These are phyloP conservation scores for Schlechtendalia chinensis DNA, from an alignment of 1,140 invertebrate genomes.

Conservation along the genomic window DNA sequence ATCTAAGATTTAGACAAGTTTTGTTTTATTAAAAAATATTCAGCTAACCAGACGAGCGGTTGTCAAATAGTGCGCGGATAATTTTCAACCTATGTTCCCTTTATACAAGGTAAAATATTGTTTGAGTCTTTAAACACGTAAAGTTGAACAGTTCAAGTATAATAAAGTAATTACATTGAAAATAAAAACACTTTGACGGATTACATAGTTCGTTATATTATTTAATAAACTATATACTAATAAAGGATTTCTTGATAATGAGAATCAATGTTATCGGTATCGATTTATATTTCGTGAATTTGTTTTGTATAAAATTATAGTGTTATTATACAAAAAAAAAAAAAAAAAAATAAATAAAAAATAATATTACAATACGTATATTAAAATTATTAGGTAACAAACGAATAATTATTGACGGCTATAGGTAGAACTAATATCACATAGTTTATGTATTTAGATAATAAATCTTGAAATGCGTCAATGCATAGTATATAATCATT, in stretches of 20 bases:
- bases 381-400: too few relatives aligned
- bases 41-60: neutral
- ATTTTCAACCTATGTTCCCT: slow-evolving; percentile 17
- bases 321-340: too few relatives aligned
- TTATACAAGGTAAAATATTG: slow-evolving; percentile 19
- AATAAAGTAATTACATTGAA: slow-evolving; percentile 23
- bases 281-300: neutral
- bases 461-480: too few relatives aligned
- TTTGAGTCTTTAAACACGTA: neutral
- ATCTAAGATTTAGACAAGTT: slow-evolving; percentile 2
- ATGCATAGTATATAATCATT: too few relatives aligned
- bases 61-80: neutral
- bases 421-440: too few relatives aligned
- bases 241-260: neutral
- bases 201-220: slow-evolving; percentile 4
- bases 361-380: too few relatives aligned
- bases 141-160: slow-evolving; percentile 9
- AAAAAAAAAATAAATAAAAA: too few relatives aligned
- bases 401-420: too few relatives aligned
- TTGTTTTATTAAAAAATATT: neutral
- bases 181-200: slow-evolving; percentile 7
- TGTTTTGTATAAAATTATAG: too few relatives aligned
- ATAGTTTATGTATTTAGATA: too few relatives aligned
- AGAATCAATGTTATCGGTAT: neutral
- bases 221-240: neutral